Percentiles rank a stretch among this genome's conserved stretches.
Conservation (phyloP, 2,797 vertebrate species). For the Phaenicophaeus curvirostris region DNA sequence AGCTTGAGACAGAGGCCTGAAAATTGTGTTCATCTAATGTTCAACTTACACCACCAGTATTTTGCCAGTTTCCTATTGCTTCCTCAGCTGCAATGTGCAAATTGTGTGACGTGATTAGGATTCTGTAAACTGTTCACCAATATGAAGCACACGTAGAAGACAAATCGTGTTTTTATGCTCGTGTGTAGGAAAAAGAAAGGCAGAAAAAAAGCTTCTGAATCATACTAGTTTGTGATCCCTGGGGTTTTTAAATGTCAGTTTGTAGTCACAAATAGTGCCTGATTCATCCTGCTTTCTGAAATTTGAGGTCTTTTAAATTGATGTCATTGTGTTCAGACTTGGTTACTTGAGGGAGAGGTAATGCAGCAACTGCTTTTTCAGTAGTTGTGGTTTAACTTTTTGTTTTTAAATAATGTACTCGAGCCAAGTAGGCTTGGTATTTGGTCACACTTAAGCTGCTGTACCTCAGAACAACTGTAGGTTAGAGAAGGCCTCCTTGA, state of each 20-base stretch:
- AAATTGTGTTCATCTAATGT: background rate
- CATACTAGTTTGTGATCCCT: background rate
- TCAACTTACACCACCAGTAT: background rate
- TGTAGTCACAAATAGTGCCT: background rate
- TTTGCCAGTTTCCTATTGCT: background rate
- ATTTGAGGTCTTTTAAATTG: background rate
- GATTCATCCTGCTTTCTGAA: background rate
- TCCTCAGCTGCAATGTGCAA: background rate
- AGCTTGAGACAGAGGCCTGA: background rate
- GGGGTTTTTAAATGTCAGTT: background rate
- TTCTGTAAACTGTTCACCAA: background rate
- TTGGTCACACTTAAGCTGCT: background rate
- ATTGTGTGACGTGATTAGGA: background rate
- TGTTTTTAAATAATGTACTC: background rate
- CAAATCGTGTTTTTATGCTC: background rate
- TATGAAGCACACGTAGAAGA: background rate
- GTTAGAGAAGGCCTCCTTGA: background rate
- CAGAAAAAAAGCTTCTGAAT: background rate
- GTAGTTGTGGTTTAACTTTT: background rate
- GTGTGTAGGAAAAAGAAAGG: background rate
- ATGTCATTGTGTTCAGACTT: too few species aligned
- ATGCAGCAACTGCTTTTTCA: background rate
- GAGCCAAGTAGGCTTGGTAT: background rate
- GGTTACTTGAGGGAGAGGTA: background rate
- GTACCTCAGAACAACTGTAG: background rate